These are phyloP conservation scores for Microcebus lehilahytsara DNA, from an alignment of 2,113 vertebrate genomes.

Conservation along the genomic window DNA sequence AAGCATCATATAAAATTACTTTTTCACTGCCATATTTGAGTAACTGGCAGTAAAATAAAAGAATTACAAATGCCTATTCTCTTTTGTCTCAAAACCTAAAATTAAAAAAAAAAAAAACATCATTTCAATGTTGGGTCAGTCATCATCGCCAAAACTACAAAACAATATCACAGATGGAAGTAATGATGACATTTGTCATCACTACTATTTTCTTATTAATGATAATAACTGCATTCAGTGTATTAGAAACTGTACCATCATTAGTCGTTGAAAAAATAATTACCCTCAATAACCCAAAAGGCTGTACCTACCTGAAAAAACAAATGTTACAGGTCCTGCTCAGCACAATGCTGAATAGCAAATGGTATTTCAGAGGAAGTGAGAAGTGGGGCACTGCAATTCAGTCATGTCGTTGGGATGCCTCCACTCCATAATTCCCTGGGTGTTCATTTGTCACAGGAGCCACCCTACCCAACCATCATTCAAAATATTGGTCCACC, in stretches of 20 bases:
- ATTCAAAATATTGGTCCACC: fast-evolving
- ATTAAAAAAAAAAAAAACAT: neutral
- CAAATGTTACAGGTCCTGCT: neutral
- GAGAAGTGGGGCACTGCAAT: neutral
- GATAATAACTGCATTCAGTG: neutral
- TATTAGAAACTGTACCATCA: neutral
- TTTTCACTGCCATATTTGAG: neutral
- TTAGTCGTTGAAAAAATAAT: neutral
- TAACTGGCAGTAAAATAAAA: neutral
- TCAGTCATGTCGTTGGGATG: neutral
- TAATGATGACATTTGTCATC: too few species aligned
- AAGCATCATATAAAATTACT: neutral
- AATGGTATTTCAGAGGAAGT: neutral
- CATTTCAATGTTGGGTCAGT: neutral
- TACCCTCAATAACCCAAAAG: neutral
- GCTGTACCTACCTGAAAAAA: neutral
- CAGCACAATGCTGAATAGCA: neutral
- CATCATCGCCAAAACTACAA: neutral
- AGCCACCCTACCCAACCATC: neutral
- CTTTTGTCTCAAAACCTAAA: neutral
- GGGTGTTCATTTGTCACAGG: neutral
- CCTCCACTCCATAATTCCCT: fast-evolving
- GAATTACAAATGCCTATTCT: neutral
- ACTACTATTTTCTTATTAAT: neutral
- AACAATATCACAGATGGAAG: neutral